phyloP scores from a whole-genome alignment of 1,140 invertebrate genomes.

The Harlomillsia oculata region DNA sequence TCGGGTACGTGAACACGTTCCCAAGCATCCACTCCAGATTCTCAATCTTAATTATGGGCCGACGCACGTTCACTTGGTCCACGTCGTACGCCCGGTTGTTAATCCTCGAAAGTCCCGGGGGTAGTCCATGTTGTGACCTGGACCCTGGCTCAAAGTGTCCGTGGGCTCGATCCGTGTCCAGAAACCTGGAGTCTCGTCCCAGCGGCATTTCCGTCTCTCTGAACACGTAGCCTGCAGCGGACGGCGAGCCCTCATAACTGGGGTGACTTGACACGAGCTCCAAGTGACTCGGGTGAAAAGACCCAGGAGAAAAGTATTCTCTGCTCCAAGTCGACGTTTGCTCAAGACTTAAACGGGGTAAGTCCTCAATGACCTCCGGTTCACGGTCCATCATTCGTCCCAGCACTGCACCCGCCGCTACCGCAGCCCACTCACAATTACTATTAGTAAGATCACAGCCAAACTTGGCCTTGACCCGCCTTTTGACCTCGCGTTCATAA shows the following conservation, averaged over 20 bases:
- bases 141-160: neutral
- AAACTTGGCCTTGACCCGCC: too few relatives aligned
- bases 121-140: neutral
- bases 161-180: neutral
- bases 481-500: too few relatives aligned
- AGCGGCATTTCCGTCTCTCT: neutral
- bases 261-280: constrained; percentile 3
- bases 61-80: constrained; percentile 3
- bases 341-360: constrained; percentile 18
- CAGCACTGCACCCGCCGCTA: constrained; percentile 22
- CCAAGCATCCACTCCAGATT: constrained; percentile 36
- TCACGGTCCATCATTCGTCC: constrained; percentile 28
- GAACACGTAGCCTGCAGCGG: too few relatives aligned
- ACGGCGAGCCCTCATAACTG: neutral
- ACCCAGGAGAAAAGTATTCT: constrained; percentile 28
- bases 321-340: constrained; percentile 20
- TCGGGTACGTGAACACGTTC: constrained; percentile 34
- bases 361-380: constrained; percentile 23
- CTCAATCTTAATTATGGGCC: constrained; percentile 21
- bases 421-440: constrained; percentile 23
- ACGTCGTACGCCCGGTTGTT: constrained; percentile 24
- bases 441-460: too few relatives aligned
- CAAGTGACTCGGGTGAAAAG: neutral
- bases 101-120: neutral
- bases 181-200: neutral